Evolutionary conservation across 2,888 invertebrate genomes (phyloP).

Genomic region (Drosophila borborema): DNA sequence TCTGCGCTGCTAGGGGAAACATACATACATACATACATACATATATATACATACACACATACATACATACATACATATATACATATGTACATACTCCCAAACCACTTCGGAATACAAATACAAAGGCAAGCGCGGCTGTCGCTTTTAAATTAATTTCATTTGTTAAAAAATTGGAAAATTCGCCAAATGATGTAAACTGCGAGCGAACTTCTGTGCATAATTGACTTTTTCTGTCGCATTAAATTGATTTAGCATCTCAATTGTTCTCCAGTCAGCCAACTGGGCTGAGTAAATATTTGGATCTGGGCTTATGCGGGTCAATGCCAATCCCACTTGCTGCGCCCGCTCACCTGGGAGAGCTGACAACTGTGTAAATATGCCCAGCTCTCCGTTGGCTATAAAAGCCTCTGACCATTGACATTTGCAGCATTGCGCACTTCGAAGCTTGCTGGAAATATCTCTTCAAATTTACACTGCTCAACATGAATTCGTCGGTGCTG

Average conservation of each 20-base stretch:
- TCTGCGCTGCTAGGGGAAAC: not conserved
- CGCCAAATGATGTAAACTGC: constrained; percentile 24
- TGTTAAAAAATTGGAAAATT: constrained; percentile 27
- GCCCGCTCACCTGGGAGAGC: constrained; percentile 20
- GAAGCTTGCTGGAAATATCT: not conserved
- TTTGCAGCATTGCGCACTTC: constrained; percentile 15
- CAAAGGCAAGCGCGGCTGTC: constrained; percentile 20
- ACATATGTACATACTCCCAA: no score
- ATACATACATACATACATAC: not conserved
- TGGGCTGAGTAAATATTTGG: constrained; percentile 31
- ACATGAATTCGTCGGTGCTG: constrained; percentile 44
- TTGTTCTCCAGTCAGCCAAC: constrained; percentile 6
- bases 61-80: no score
- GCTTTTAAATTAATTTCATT: constrained; percentile 45
- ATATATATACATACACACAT: not conserved
- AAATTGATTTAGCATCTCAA: constrained; percentile 21
- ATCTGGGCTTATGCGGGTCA: constrained; percentile 55
- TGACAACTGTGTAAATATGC: constrained; percentile 49
- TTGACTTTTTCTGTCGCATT: constrained; percentile 20
- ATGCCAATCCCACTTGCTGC: constrained; percentile 27
- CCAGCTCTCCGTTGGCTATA: constrained; percentile 14
- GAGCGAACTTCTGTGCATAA: constrained; percentile 24
- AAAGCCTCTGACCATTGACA: constrained; percentile 2
- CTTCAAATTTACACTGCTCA: not conserved
- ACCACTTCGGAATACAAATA: not conserved